Base-by-base conservation (phyloP, 2,113 vertebrate genomes). In the Coreoperca whiteheadi region DNA sequence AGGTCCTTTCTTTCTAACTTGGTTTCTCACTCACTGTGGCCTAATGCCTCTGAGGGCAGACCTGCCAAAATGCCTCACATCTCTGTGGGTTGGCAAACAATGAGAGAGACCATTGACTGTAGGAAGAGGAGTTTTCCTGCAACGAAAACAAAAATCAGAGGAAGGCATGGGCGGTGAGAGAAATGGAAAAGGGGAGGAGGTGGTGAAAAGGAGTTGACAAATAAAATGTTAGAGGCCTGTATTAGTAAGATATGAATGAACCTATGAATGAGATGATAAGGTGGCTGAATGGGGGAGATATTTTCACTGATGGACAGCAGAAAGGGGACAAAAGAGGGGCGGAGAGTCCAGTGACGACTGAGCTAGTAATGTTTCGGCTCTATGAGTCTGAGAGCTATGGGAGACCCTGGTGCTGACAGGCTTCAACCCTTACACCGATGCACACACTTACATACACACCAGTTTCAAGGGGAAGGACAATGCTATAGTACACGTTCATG, bases 351-450 rank as follows among this genome's bases (percentile, higher is more conserved):
- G n/a, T n/a, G n/a, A n/a, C n/a, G n/a, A n/a, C n/a, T n/a, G n/a
- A n/a, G n/a, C n/a, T n/a, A n/a, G n/a, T n/a, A n/a, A n/a, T n/a
- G n/a, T n/a, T n/a, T n/a, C n/a, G n/a, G n/a, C n/a, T n/a, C n/a
- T n/a, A n/a, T n/a, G n/a, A n/a, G n/a, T n/a, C n/a, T n/a, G n/a
- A n/a, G n/a, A n/a, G 73, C 51, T 60, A 41, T 64, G 59, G 70
- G 70, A 87, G 81, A 81, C 74, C 83, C 68, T 75, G 76, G 57
- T 74, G 72, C 59, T 89, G 82, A 87, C 59, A 82, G 82, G 43
- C 73, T 76, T 16, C 50, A 54, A 77, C 59, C 25, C 54, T 18
- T 20, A 80, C 73, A 71, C 77, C 56, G 51, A 74, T 32, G 28
- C 30, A 72, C 53, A 82, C 56, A 79, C 72, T 25, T 54, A 54